These are phyloP conservation scores for Xerus inauris DNA, from an alignment of 2,113 vertebrate species.

Conservation along the genomic window DNA sequence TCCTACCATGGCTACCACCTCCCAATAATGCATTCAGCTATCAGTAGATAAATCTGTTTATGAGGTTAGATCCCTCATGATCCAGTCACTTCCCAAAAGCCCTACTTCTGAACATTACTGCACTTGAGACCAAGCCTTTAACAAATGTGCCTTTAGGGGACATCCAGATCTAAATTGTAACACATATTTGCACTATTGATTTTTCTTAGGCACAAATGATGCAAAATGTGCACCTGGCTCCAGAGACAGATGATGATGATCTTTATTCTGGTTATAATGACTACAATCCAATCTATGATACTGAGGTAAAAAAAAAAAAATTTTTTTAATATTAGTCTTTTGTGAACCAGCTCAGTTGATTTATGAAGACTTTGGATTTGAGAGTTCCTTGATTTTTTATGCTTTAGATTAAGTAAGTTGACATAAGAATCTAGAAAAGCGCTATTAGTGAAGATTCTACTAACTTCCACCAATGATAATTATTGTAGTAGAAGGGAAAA, in stretches of 20 bases:
- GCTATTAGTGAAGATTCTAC: not conserved
- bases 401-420: not conserved
- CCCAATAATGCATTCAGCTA: no score
- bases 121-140: not conserved
- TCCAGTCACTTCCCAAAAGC: not conserved
- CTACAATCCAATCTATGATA: constrained; percentile 96
- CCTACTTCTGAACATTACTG: not conserved
- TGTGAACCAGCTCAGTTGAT: not conserved
- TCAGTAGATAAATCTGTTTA: not conserved
- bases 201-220: constrained; percentile 87
- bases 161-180: not conserved
- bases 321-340: not conserved
- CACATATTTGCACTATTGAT: constrained; percentile 43
- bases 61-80: not conserved
- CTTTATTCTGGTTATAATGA: constrained; percentile 99
- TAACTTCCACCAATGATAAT: not conserved
- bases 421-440: constrained; percentile 20
- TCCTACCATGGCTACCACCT: no score
- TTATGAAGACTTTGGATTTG: constrained; percentile 45
- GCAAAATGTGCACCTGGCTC: constrained; percentile 92
- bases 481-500: not conserved
- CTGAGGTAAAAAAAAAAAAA: constrained; percentile 89
- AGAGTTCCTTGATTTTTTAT: constrained; percentile 22
- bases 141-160: not conserved
- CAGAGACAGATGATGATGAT: constrained; percentile 94